Base-by-base conservation (phyloP, 2,888 invertebrate species). In the Limenitis camilla region DNA sequence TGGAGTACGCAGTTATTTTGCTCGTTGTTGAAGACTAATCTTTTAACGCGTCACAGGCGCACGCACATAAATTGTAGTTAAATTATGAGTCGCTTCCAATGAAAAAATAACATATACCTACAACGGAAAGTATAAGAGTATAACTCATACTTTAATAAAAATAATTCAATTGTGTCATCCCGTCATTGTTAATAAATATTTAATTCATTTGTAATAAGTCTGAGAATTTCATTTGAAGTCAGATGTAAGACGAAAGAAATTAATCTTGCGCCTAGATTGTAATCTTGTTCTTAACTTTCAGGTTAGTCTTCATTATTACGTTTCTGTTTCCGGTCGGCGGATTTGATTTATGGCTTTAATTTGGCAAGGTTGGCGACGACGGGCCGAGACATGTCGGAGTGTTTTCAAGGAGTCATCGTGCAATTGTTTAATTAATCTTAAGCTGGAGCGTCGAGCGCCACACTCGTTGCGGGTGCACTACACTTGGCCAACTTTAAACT, bases 361-460 rank as follows among this genome's bases (percentile, higher is more conserved):
- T 86, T 86, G 85, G 83, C 81, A 82, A 82, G 80, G 85, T 85
- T 85, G 81, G 76, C 79, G 82, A 76, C 81, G 86, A 86, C 86
- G 83, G 84, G 75, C 81, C 82, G 83, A 80, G 84, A 86, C 86
- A 86, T 81, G 86, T 85, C 80, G 81, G 85, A 86, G 86, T 86
- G 84, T 85, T 85, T 84, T 86, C 82, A 81, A 85, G 79, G 73
- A 86, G 81, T 81, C 82, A 82, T 84, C 84, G 83, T 78, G 83
- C 86, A 81, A 86, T 85, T 86, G 86, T 87, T 86, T 87, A 87
- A 87, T 87, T 87, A 87, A 86, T 87, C 85, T 85, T 78, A 78
- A 78, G 79, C 78, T 72, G 71, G 77, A 78, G 74, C 74, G 78
- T 75, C 78, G 77, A 73, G 77, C 67, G 61, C 63, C 66, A 63